Evolutionary conservation across 1,140 invertebrate genomes (phyloP).

Genomic region (Euborellia annulipes): DNA sequence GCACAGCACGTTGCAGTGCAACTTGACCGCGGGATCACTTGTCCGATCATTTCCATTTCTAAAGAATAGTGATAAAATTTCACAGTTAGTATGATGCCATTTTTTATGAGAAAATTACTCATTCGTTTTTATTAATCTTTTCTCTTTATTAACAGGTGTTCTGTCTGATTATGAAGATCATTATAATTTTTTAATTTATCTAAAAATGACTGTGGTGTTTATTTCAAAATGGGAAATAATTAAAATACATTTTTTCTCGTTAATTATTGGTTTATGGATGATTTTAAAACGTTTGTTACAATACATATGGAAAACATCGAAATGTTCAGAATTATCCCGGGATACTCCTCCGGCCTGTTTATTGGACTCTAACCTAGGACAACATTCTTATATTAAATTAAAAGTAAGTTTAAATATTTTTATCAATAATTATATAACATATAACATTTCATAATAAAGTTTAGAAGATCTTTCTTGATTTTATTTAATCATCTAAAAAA

Average conservation of each 20-base stretch:
- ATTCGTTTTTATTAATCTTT: too few relatives aligned
- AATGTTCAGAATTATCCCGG: slow-evolving; percentile 28
- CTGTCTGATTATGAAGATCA: too few relatives aligned
- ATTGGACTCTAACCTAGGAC: slow-evolving; percentile 37
- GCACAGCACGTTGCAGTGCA: too few relatives aligned
- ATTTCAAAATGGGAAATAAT: slow-evolving; percentile 30
- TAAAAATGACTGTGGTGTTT: slow-evolving; percentile 23
- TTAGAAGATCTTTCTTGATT: too few relatives aligned
- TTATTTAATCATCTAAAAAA: too few relatives aligned
- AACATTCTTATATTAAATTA: slow-evolving; percentile 46
- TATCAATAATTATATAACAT: background rate
- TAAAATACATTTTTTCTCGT: slow-evolving; percentile 32
- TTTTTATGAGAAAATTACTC: too few relatives aligned
- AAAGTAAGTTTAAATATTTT: slow-evolving; percentile 30
- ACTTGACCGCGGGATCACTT: too few relatives aligned
- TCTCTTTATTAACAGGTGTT: too few relatives aligned
- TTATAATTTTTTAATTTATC: too few relatives aligned
- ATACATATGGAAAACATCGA: slow-evolving; percentile 33
- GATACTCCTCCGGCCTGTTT: slow-evolving; percentile 43
- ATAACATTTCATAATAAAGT: slow-evolving; percentile 2
- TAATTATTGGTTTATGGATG: slow-evolving; percentile 34
- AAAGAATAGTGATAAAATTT: too few relatives aligned
- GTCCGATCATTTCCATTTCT: too few relatives aligned
- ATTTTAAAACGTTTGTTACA: slow-evolving; percentile 30
- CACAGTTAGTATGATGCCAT: too few relatives aligned